Evolutionary conservation across 64 coral and sea anemone genomes (phyloP), one percentile per base, ranked within the genome.

Genomic region (Anthopleura sola): DNA sequence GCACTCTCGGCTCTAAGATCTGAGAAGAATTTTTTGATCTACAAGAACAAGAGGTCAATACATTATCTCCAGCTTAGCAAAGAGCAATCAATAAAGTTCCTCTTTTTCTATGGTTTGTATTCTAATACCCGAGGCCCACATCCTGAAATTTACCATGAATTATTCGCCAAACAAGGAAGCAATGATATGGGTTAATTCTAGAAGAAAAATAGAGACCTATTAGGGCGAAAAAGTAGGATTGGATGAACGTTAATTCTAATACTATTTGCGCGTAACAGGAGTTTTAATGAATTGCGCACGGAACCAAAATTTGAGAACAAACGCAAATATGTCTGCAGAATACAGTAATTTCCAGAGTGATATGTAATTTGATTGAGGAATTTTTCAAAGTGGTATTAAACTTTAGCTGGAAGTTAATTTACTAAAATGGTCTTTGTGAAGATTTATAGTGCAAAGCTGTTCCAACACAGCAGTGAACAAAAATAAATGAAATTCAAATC

Each of bases 51-150:
- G 37, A 44, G 76, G 44, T 33, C 37, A 79, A 77, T 36, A 38
- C 29, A 77, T 77, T 62, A 77, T 77, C 74, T 77, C 29, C 31
- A 77, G 74, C 74, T 77, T 77, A 37, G 74, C 34, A 10, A 21
- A 62, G 58, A 62, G 16, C 8, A 8, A 62, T 62, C 58, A 62
- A 62, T 62, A n/a, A 8, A 12, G 5, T 71, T 36, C 28, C 28
- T 31, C 28, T 71, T 71, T 71, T 28, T 15, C 26, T 15, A 28
- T 34, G 66, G 11, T 28, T 32, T 34, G 12, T 32, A 28, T 34
- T 71, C 66, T 62, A 62, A 62, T 7, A 29, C 24, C 13, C 28
- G 26, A 32, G 12, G 23, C 58, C 28, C 34, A 71, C 66, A 34
- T 32, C 29, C n/a, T 31, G 66, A 32, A 71, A 32, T 32, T 16